phyloP scores from a whole-genome alignment of 2,113 vertebrate genomes.

The Phycodurus eques region DNA sequence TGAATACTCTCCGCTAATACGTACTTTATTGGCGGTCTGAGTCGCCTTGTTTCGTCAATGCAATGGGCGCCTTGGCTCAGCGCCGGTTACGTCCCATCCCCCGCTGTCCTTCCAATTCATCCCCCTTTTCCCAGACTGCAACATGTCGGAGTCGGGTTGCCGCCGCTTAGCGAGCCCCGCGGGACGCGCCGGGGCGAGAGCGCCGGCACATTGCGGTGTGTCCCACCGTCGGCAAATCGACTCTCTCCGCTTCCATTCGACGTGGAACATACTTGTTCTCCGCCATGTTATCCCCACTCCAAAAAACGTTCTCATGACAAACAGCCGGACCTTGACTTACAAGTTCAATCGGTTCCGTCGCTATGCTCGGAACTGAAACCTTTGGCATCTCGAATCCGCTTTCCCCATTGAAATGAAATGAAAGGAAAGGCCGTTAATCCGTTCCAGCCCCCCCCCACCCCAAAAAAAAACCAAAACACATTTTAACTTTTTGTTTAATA shows the following conservation, averaged over 20 bases:
- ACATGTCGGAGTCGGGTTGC: constrained; percentile 68
- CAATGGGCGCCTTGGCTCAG: constrained; percentile 56
- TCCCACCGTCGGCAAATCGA: neutral
- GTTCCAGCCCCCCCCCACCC: too few relatives aligned
- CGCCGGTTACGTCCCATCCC: constrained; percentile 40
- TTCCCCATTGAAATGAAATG: too few relatives aligned
- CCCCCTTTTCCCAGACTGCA: constrained; percentile 64
- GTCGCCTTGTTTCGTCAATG: constrained; percentile 66
- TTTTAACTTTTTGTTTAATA: too few relatives aligned
- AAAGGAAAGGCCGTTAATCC: too few relatives aligned
- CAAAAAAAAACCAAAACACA: too few relatives aligned
- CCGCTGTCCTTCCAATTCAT: constrained; percentile 50
- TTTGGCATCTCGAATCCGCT: too few relatives aligned
- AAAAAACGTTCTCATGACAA: neutral
- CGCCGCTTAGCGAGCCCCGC: constrained; percentile 63
- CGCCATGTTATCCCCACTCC: neutral
- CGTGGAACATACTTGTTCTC: neutral
- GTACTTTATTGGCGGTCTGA: constrained; percentile 37
- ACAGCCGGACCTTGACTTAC: too few relatives aligned
- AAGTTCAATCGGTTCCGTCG: too few relatives aligned
- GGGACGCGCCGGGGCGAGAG: constrained; percentile 39
- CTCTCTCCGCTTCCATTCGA: neutral
- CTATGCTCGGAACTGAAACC: too few relatives aligned
- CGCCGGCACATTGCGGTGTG: neutral
- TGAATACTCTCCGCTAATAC: neutral